Base-by-base conservation (phyloP, 2,797 vertebrate species). In the Pelodytes ibericus region DNA sequence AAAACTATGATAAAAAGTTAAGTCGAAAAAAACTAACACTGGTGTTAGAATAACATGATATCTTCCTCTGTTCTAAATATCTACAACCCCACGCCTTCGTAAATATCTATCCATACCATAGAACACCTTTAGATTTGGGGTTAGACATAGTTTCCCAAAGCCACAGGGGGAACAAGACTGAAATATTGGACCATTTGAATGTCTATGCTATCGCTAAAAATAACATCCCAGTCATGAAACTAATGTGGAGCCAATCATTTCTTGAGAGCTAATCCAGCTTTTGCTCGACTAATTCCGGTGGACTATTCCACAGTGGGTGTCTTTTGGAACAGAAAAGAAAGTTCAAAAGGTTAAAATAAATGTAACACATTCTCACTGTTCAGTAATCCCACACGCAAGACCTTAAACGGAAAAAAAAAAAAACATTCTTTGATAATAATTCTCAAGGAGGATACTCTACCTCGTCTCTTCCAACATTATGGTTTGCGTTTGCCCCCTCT, bases 261-360 rank as follows among this genome's bases (percentile, higher is more conserved):
- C 30, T 67, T 25, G 24, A 56, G 69, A 63, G 31, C 59, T 70
- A 76, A 70, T 77, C 49, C 36, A 64, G 67, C 29, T 71, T 39
- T 58, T 58, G 60, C 51, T 57, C 44, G 49, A 71, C 67, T 77
- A 77, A 77, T 69, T 71, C 75, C 75, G 59, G 68, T 59, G 75
- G 70, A 62, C 76, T 53, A 16, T 61, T 68, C 70, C 76, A 53
- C 56, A 68, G 70, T 77, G 70, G 76, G 76, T 61, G 76, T 67
- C 60, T 66, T 67, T 39, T 72, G 76, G 62, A 72, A 65, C 63
- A 68, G 60, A 61, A 26, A 41, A n/a, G 27, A 60, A 49, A 49
- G 77, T 74, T 69, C 71, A 53, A 61, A 61, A 79, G 77, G 77
- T 79, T 79, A 79, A 79, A 79, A 79, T 74, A 74, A 79, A 79